Conservation (phyloP, 2,113 vertebrate genomes). For the Petroica traversi region DNA sequence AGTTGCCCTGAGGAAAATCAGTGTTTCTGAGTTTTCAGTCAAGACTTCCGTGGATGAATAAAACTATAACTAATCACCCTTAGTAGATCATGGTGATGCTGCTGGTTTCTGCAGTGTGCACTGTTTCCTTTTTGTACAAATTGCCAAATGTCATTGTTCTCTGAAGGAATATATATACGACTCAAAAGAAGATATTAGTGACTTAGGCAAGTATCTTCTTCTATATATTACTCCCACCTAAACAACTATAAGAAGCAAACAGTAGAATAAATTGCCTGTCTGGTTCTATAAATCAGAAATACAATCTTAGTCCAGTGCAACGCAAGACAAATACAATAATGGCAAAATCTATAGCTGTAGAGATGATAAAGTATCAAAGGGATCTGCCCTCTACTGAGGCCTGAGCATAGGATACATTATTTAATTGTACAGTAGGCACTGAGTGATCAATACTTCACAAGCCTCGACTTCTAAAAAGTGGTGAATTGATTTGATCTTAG, state of each 20-base stretch:
- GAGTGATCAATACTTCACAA: constrained; percentile 36
- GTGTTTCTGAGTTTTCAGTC: background rate
- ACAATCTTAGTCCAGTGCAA: constrained; percentile 53
- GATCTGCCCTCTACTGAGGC: constrained; percentile 21
- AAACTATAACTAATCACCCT: background rate
- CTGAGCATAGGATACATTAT: constrained; percentile 33
- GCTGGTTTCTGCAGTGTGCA: background rate
- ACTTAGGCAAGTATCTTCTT: constrained; percentile 45
- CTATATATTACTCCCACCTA: constrained; percentile 56
- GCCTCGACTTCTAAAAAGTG: background rate
- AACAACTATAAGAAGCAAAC: constrained; percentile 62
- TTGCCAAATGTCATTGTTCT: background rate
- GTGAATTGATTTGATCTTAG: background rate
- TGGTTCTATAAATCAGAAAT: constrained; percentile 71
- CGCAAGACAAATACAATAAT: constrained; percentile 68
- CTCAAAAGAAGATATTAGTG: constrained; percentile 51
- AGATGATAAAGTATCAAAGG: constrained; percentile 56
- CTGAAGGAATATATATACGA: background rate
- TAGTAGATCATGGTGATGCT: background rate
- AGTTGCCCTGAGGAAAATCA: background rate
- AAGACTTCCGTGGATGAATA: background rate
- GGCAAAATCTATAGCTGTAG: constrained; percentile 71
- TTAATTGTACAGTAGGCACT: constrained; percentile 61
- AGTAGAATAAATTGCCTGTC: constrained; percentile 68
- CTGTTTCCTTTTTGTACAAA: background rate